Evolutionary conservation across 2,888 invertebrate species (phyloP).

Genomic region (Mythimna ferrago): DNA sequence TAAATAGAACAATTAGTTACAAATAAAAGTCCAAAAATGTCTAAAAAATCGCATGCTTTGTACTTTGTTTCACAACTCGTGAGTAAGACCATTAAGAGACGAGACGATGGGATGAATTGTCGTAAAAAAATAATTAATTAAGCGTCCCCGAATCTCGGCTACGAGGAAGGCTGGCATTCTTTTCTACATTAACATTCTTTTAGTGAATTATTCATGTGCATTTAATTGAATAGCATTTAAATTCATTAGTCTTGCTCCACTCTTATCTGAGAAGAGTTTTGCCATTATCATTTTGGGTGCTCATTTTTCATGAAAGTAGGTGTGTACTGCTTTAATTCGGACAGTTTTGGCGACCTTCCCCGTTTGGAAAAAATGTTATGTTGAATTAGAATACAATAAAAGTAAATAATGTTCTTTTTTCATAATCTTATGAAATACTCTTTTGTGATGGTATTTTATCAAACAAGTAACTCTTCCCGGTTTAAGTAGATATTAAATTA

Average conservation of each 20-base stretch:
- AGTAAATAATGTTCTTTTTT: background rate
- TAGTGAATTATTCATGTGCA: conserved; percentile 88
- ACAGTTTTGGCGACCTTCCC: conserved; percentile 14
- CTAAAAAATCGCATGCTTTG: conserved; percentile 28
- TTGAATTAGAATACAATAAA: background rate
- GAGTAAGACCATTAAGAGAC: conserved; percentile 53
- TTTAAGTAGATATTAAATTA: too few relatives aligned
- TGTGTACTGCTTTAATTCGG: conserved; percentile 43
- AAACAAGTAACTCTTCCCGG: too few relatives aligned
- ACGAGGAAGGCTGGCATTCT: conserved; percentile 81
- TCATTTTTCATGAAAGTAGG: conserved; percentile 61
- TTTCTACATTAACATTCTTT: conserved; percentile 84
- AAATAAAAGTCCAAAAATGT: background rate
- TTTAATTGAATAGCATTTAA: conserved; percentile 88
- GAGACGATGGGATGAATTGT: conserved; percentile 60
- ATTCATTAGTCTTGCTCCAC: conserved; percentile 80
- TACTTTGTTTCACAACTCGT: conserved; percentile 57
- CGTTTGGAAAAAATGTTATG: conserved; percentile 8
- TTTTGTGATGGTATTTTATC: too few relatives aligned
- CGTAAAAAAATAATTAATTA: conserved; percentile 82
- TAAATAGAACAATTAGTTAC: background rate
- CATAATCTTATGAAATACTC: background rate
- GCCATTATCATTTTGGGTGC: conserved; percentile 65
- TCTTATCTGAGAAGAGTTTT: conserved; percentile 65
- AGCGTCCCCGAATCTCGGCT: conserved; percentile 77